Evolutionary conservation across 2,797 vertebrate genomes (phyloP), one percentile per base, ranked within the genome.

Genomic region (Enoplosus armatus): DNA sequence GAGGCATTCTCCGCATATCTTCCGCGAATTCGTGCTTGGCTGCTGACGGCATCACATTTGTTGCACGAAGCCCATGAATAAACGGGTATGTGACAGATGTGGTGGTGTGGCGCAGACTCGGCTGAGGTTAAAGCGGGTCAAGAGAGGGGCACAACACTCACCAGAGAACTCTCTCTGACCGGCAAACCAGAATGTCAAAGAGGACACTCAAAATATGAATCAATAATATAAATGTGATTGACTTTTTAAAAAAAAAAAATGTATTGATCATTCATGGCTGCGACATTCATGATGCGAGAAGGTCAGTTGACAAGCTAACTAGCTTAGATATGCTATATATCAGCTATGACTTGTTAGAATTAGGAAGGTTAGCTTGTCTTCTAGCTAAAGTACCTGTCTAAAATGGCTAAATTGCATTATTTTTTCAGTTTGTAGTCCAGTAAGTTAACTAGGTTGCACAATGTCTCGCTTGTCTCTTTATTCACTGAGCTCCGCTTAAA

Each of bases 21-120:
- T 54, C 68, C 14, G 45, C 15, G 62, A 73, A 83, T 71, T 53
- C 41, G 47, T 8, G 50, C 73, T 56, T 55, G 26, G 0, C 62
- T 63, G 80, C 80, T 82, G 76, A 77, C 69, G 29, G 59, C 59
- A 26, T 75, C 83, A 20, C 84, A 87, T 87, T 84, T 87, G 88
- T 77, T 85, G 82, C 79, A 8, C 31, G 69, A 47, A 77, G 53
- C 27, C 69, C 56, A 39, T 79, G 78, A 80, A 81, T 77, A 80
- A 82, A 67, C 26, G 62, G 67, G 48, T 50, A 67, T 79, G 72
- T 70, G 82, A 80, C 87, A 85, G 86, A 87, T 79, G 73, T 76
- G 59, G 60, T 7, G 0, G 48, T 29, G 72, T 27, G 48, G 72
- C 20, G 35, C 59, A 61, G 51, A 54, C 61, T 59, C 53, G 35